Evolutionary conservation across 2,797 vertebrate genomes (phyloP), one percentile per base, ranked within the genome.

Genomic region (Chromobotia macracanthus): DNA sequence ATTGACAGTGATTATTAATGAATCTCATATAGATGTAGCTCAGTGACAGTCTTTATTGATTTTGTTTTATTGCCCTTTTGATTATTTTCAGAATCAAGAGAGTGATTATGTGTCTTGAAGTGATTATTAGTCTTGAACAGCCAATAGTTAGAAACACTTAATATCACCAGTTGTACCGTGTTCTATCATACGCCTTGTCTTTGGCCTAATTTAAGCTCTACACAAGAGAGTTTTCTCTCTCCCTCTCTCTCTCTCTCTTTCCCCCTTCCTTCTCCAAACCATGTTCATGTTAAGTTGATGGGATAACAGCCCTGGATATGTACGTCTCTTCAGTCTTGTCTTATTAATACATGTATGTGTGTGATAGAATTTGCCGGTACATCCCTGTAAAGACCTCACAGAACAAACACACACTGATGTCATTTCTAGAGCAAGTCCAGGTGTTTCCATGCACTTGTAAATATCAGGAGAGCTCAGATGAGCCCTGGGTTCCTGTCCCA

Each of bases 341-440:
- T 68, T 23, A 75, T 69, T 64, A 70, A 81, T 75, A 69, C 28
- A 75, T 75, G 55, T 65, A 76, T 81, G 72, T 75, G 60, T 63
- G 65, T 63, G 38, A 76, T 67, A n/a, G 64, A 55, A 7, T 77
- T 77, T 70, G 41, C 66, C 53, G 31, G 68, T 68, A 46, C 11
- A 46, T 66, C 61, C 46, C 51, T 75, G 48, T 61, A 23, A 44
- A 3, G 63, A 41, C 21, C 60, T 21, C 58, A 28, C 58, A 53
- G 58, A 79, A 72, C 48, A 79, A 55, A 65, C 72, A 46, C 72
- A 46, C 25, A 3, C 0, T 19, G 31, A 19, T 72, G 77, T 72
- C 58, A 44, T 53, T 31, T 38, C 31, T 3, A 25, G 31, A 11
- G 46, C 67, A 31, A 25, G n/a, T 79, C 68, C 68, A 46, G n/a